These are phyloP conservation scores for Hephaestus fuliginosus DNA, from an alignment of 2,797 vertebrate genomes.

Conservation along the genomic window DNA sequence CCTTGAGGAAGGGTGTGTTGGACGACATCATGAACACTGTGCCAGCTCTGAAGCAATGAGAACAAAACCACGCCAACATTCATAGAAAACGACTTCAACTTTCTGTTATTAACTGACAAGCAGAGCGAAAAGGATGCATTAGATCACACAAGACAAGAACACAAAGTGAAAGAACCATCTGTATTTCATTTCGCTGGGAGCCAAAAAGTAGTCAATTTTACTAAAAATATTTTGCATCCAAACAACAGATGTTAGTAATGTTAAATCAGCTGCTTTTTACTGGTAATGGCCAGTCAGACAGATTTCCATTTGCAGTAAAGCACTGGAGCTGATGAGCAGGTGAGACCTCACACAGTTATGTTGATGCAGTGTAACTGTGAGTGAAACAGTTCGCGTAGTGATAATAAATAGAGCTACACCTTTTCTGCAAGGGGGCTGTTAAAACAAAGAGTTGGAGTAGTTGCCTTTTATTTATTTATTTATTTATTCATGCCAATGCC, in stretches of 20 bases:
- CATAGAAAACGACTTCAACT: constrained; percentile 29
- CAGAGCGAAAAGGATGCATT: constrained; percentile 30
- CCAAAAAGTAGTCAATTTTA: constrained; percentile 44
- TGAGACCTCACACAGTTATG: constrained; percentile 73
- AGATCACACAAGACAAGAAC: constrained; percentile 36
- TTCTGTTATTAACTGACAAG: constrained; percentile 39
- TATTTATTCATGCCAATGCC: not conserved
- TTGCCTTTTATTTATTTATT: not conserved
- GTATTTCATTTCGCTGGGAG: constrained; percentile 54
- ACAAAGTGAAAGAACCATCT: constrained; percentile 54
- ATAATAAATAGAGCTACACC: constrained; percentile 36
- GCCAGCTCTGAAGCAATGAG: constrained; percentile 50
- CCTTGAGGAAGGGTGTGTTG: constrained; percentile 27
- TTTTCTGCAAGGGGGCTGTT: constrained; percentile 22
- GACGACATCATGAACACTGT: constrained; percentile 4
- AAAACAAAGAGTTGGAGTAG: constrained; percentile 8
- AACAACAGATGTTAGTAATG: constrained; percentile 67
- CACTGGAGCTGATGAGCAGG: constrained; percentile 52
- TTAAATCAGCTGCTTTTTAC: constrained; percentile 67
- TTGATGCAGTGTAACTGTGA: constrained; percentile 35
- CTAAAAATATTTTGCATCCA: constrained; percentile 57
- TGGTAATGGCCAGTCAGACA: constrained; percentile 47
- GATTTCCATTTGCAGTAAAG: constrained; percentile 41
- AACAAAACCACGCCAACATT: constrained; percentile 22
- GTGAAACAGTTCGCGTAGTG: constrained; percentile 21